Base-by-base conservation (phyloP, 2,888 invertebrate genomes). In the Crepidodera aurea region DNA sequence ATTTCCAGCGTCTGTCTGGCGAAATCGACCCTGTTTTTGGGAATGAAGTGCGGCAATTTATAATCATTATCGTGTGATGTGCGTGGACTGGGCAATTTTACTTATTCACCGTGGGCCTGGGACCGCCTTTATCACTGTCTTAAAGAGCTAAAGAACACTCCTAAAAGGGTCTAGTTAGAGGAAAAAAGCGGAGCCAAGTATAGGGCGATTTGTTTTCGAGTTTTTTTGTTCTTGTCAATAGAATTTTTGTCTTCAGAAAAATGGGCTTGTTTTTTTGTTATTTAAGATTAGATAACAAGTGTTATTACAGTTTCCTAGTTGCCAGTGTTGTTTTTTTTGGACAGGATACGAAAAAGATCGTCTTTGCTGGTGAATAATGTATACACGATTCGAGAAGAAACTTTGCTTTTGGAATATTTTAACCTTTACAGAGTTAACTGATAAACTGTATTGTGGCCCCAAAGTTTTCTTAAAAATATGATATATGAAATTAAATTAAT, bases 1-100 rank as follows among this genome's bases (percentile, higher is more conserved):
- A 12, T 27, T 8, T 1, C 37, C 2, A 1, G 16, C 15, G 34
- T 15, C 48, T 34, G 27, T 15, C 15, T 25, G 34, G 22, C 46
- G 25, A 12, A 46, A 19, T 46, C 46, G 25, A n/a, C 29, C 19
- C 58, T 58, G 56, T 19, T 54, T 51, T 58, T 34, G 19, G 51
- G 60, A 54, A 64, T 60, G 53, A 50, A 64, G 70, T 70, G 69
- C 61, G 59, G 68, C 68, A 69, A 70, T 73, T 73, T 73, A 73
- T 73, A 72, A 73, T 73, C 73, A 72, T 73, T 72, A 73, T 70
- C 71, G 57, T 27, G 62, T 60, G 68, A 71, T 65, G 67, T 67
- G 64, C 62, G 66, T 57, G 68, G 67, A 64, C 67, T 66, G 67
- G 63, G 67, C 68, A 66, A 69, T 69, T 66, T 71, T 69, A 71